Percentiles rank a stretch among this genome's conserved stretches.
These are phyloP conservation scores for Microtus montanus DNA, from an alignment of 2,113 vertebrate genomes.

Conservation along the genomic window DNA sequence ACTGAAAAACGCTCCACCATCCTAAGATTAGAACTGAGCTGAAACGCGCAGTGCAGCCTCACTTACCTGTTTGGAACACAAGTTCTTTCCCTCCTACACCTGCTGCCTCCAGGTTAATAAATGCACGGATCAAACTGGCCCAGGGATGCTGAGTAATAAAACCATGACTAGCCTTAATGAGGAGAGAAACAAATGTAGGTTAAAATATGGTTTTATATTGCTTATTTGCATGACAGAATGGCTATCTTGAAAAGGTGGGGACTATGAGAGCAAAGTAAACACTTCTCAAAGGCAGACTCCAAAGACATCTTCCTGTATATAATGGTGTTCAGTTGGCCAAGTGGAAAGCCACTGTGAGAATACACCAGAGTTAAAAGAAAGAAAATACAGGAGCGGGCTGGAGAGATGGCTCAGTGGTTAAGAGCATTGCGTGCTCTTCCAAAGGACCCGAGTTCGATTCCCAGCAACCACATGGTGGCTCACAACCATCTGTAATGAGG, in stretches of 20 bases:
- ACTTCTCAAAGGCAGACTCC: conserved; percentile 21
- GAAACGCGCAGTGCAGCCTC: not conserved
- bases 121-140: conserved; percentile 94
- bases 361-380: not conserved
- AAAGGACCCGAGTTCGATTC: no score
- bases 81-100: conserved; percentile 99
- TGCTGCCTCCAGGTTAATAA: conserved; percentile 98
- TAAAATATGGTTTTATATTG: conserved; percentile 48
- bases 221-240: not conserved
- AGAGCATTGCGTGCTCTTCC: no score
- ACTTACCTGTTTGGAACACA: conserved; percentile 97
- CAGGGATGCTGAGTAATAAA: conserved; percentile 98
- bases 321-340: not conserved
- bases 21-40: not conserved
- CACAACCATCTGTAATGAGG: no score
- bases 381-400: not conserved
- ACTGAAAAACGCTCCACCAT: conserved; percentile 17
- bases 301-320: not conserved
- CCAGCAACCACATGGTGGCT: no score
- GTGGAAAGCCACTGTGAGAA: not conserved
- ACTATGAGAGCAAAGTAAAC: not conserved
- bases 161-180: conserved; percentile 95
- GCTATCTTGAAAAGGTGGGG: not conserved
- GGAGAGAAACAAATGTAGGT: conserved; percentile 56
- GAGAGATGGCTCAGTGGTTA: no score